phyloP scores from a whole-genome alignment of 2,888 invertebrate species.

The Tachina grossa region DNA sequence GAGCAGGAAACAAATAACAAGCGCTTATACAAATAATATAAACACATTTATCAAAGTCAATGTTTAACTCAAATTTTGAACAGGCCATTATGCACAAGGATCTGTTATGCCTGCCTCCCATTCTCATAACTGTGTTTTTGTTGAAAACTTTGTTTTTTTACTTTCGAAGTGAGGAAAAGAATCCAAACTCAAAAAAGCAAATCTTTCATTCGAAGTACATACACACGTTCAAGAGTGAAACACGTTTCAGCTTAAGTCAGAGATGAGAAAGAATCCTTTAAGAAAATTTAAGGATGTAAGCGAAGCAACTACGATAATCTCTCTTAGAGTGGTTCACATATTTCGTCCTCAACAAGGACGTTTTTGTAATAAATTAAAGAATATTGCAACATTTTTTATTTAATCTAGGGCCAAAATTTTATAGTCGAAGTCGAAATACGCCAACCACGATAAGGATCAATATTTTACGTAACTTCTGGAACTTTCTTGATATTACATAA shows the following conservation, averaged over 20 bases:
- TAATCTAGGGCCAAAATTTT: too few species aligned
- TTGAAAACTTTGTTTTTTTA: slow-evolving; percentile 31
- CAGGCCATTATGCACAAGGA: not conserved
- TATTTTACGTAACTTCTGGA: too few species aligned
- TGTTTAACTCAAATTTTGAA: slow-evolving; percentile 39
- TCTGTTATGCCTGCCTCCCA: not conserved
- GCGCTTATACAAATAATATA: slow-evolving; percentile 34
- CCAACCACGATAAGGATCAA: too few species aligned
- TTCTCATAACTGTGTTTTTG: slow-evolving; percentile 32
- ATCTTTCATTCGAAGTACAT: slow-evolving; percentile 34
- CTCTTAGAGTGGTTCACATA: too few species aligned
- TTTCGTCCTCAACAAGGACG: too few species aligned
- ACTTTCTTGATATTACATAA: too few species aligned
- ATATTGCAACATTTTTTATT: too few species aligned
- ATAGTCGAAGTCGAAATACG: too few species aligned
- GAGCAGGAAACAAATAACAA: slow-evolving; percentile 2
- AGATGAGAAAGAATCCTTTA: not conserved
- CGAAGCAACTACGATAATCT: not conserved
- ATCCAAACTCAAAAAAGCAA: slow-evolving; percentile 26
- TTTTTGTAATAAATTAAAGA: too few species aligned
- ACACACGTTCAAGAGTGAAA: not conserved
- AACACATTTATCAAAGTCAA: slow-evolving; percentile 54
- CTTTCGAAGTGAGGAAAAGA: slow-evolving; percentile 45
- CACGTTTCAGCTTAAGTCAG: not conserved
- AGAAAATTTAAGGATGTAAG: not conserved